These are phyloP conservation scores for Smutsia gigantea DNA, from an alignment of 2,797 vertebrate species.

Conservation along the genomic window DNA sequence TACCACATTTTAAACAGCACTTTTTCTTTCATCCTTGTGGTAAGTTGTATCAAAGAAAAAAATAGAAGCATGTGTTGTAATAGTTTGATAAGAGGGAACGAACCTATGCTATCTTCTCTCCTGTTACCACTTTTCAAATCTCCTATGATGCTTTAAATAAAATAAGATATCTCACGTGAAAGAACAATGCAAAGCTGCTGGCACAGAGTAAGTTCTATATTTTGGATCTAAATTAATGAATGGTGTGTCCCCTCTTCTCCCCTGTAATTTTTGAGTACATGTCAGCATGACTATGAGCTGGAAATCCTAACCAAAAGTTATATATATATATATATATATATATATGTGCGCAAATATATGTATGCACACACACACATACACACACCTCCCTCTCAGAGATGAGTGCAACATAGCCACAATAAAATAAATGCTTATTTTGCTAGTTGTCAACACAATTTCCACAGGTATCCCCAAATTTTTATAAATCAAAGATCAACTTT, in stretches of 20 bases:
- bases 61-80: neutral
- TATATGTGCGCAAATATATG: neutral
- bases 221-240: neutral
- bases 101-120: neutral
- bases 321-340: neutral
- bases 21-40: neutral
- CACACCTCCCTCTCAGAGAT: neutral
- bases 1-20: neutral
- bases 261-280: neutral
- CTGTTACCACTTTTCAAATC: neutral
- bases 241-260: rapidly evolving
- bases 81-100: neutral
- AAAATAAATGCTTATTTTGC: neutral
- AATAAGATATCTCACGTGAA: neutral
- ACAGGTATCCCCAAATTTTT: neutral
- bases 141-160: neutral
- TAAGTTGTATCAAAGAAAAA: neutral
- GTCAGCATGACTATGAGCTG: neutral
- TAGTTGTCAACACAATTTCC: neutral
- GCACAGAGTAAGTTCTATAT: neutral
- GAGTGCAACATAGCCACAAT: neutral
- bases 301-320: neutral
- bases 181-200: neutral
- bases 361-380: no score
- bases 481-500: neutral